Evolutionary conservation across 2,113 vertebrate species (phyloP).

Genomic region (Chelonoidis abingdonii): DNA sequence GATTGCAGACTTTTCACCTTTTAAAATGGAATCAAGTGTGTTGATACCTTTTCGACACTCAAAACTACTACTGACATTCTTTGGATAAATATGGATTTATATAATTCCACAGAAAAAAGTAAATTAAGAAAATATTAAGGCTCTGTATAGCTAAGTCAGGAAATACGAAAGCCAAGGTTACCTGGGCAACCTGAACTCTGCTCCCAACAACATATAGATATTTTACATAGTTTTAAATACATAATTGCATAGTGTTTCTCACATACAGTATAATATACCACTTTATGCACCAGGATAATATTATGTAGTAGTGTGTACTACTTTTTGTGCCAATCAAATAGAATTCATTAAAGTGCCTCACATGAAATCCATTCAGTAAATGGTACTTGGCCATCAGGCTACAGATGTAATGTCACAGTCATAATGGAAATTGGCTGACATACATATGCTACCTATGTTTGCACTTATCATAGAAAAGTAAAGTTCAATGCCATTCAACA

Average conservation of each 20-base stretch:
- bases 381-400: background rate
- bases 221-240: background rate
- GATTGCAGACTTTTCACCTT: too few relatives aligned
- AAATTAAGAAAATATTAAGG: background rate
- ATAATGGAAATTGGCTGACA: background rate
- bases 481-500: accelerated
- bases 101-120: background rate
- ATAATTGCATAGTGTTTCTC: background rate
- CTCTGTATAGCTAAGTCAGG: background rate
- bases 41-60: too few relatives aligned
- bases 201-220: background rate
- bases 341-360: background rate
- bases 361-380: background rate
- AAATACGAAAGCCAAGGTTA: accelerated
- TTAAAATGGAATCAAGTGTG: too few relatives aligned
- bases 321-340: too few relatives aligned
- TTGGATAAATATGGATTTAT: background rate
- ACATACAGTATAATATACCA: background rate
- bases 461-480: background rate
- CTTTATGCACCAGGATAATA: too few relatives aligned
- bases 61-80: background rate
- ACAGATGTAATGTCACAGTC: background rate
- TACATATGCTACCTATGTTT: background rate
- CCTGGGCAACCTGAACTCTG: background rate
- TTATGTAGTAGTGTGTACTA: too few relatives aligned